These are phyloP conservation scores for Corvus hawaiiensis DNA, from an alignment of 2,113 vertebrate species.

Conservation along the genomic window DNA sequence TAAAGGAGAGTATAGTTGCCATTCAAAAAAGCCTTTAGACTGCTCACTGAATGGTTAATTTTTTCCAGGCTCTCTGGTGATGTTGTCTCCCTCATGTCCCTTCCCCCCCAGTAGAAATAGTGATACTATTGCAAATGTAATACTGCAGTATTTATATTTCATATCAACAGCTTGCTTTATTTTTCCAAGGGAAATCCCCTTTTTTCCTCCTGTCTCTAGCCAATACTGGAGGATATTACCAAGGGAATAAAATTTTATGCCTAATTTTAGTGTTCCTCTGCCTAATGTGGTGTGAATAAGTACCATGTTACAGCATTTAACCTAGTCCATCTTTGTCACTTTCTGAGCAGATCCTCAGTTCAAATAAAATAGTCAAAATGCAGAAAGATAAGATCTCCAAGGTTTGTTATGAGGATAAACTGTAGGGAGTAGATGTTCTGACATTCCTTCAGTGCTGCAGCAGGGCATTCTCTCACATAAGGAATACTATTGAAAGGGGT, in stretches of 20 bases:
- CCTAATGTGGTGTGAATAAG: slow-evolving; percentile 67
- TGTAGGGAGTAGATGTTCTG: neutral
- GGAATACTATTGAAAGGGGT: neutral
- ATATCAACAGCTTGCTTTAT: neutral
- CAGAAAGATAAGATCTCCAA: neutral
- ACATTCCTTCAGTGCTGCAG: neutral
- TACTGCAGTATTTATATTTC: neutral
- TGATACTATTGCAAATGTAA: neutral
- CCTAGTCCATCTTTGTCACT: slow-evolving; percentile 41
- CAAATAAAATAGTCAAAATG: neutral
- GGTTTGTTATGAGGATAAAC: neutral
- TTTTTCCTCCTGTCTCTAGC: slow-evolving; percentile 26
- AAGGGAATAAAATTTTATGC: slow-evolving; percentile 68
- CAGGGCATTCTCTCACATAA: neutral
- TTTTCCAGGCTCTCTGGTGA: neutral
- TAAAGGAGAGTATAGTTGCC: neutral
- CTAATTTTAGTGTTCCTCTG: slow-evolving; percentile 62
- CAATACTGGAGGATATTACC: slow-evolving; percentile 44
- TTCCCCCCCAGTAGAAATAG: neutral
- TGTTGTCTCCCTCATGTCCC: accelerated
- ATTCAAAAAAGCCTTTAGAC: neutral
- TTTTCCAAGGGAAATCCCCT: slow-evolving; percentile 46
- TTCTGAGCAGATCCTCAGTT: neutral
- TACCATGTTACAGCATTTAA: slow-evolving; percentile 57
- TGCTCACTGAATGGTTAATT: neutral